Conservation (phyloP, 1,140 invertebrate genomes). For the Drosophila navojoa region DNA sequence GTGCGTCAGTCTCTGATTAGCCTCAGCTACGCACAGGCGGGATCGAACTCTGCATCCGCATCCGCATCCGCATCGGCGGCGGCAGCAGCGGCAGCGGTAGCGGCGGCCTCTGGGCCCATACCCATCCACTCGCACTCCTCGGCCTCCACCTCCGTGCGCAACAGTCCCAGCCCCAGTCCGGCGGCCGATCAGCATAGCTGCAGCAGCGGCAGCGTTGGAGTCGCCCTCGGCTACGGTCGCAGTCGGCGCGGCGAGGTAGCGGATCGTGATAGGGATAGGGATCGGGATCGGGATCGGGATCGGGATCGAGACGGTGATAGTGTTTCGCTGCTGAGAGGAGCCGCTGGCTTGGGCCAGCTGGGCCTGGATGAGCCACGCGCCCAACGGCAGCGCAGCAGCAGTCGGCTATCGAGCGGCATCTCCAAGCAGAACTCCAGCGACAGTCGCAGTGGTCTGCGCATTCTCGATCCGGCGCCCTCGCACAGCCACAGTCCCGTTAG, state of each 20-base stretch:
- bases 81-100: conserved; percentile 31
- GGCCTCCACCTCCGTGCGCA: conserved; percentile 41
- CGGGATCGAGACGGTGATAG: conserved; percentile 42
- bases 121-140: conserved; percentile 49
- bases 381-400: conserved; percentile 63
- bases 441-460: conserved; percentile 57
- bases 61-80: conserved; percentile 24
- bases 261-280: conserved; percentile 13
- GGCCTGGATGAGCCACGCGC: conserved; percentile 62
- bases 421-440: conserved; percentile 78
- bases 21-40: conserved; percentile 77
- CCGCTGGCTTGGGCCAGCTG: conserved; percentile 45
- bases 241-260: conserved; percentile 23
- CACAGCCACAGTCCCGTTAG: conserved; percentile 71
- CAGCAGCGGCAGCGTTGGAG: conserved; percentile 53
- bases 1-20: conserved; percentile 82
- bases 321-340: conserved; percentile 61
- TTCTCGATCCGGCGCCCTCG: conserved; percentile 32
- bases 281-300: neutral
- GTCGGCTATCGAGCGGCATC: conserved; percentile 69
- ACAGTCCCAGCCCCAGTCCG: conserved; percentile 48
- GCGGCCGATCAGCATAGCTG: conserved; percentile 51
- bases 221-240: conserved; percentile 19
- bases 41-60: conserved; percentile 20
- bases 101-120: conserved; percentile 36